Base-by-base conservation (phyloP, 2,113 vertebrate genomes). In the Aphelocoma coerulescens region DNA sequence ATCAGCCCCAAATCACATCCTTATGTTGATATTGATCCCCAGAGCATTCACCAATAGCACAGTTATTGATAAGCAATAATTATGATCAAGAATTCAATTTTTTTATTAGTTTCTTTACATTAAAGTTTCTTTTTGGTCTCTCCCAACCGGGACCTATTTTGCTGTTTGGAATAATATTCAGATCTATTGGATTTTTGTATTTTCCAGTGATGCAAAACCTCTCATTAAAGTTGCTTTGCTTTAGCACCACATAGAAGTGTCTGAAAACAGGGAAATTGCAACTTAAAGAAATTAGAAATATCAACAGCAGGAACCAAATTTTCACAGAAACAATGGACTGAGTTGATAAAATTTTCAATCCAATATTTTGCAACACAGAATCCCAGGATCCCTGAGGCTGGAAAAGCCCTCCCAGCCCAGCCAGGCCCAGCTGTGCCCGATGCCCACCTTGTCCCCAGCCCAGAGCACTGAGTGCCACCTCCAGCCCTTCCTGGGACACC, bases 321-420 rank as follows among this genome's bases (percentile, higher is more conserved):
- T 91, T 35, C 35, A 30, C 11, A 13, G 7, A 30, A 89, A 57
- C 17, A 22, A 9, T 48, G 30, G 16, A 18, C 2, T 46, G 16
- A 65, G 19, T 7, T 23, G 15, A 37, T 17, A 2, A 15, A 14
- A 65, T 55, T 58, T 57, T 48, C 24, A 48, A 30, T 41, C 43
- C 16, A 13, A 5, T 4, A n/a, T 76, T 88, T 55, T 28, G 9
- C 18, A 19, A 22, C 21, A 32, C 26, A 58, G 13, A 55, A 79
- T 63, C 19, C 21, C 10, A 2, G 3, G 1, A 54, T 39, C 1
- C 11, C 22, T 12, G 9, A 4, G 14, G 35, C 0, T 37, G 58
- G 76, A 11, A 62, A 16, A 78, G 18, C 5, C 4, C 16, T 87
- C 23, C 63, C 8, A 61, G 39, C 3, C 16, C 72, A 27, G 0